A percentile compares a stretch with the other conserved stretches of the same genome.
Conservation (phyloP, 1,140 invertebrate species). For the Probaryconus sp. region DNA sequence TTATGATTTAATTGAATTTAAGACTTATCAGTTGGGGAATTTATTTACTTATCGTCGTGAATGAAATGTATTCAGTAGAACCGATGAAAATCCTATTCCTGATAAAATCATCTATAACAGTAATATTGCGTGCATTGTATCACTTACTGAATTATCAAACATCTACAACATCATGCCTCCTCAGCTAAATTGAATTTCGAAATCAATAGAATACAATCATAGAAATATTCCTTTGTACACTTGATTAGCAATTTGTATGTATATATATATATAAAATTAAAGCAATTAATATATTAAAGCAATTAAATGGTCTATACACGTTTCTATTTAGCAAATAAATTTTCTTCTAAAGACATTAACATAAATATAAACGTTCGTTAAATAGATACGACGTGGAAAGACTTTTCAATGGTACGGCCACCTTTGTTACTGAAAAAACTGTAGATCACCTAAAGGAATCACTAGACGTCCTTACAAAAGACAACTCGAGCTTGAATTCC, state of each 20-base stretch:
- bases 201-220: conserved; percentile 11
- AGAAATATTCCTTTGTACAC: conserved; percentile 6
- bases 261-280: too few species aligned
- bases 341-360: too few species aligned
- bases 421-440: conserved; percentile 63
- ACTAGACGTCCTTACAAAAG: conserved; percentile 67
- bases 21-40: conserved; percentile 33
- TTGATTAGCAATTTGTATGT: too few species aligned
- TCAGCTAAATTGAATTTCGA: conserved; percentile 19
- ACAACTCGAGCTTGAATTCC: conserved; percentile 71
- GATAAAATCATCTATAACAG: conserved; percentile 33
- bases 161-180: conserved; percentile 10
- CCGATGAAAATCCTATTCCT: conserved; percentile 12
- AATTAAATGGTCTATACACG: too few species aligned
- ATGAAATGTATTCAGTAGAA: conserved; percentile 6
- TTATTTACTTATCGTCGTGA: conserved; percentile 20
- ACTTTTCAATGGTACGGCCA: conserved; percentile 69
- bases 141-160: conserved; percentile 17
- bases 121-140: conserved; percentile 29
- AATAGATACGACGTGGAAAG: conserved; percentile 70
- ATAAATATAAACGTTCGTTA: not conserved
- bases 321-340: not conserved
- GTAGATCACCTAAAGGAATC: conserved; percentile 72
- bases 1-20: conserved; percentile 22
- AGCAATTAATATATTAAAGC: too few species aligned